Evolutionary conservation across 1,140 invertebrate species (phyloP).

Genomic region (Scaptomyza pallida): DNA sequence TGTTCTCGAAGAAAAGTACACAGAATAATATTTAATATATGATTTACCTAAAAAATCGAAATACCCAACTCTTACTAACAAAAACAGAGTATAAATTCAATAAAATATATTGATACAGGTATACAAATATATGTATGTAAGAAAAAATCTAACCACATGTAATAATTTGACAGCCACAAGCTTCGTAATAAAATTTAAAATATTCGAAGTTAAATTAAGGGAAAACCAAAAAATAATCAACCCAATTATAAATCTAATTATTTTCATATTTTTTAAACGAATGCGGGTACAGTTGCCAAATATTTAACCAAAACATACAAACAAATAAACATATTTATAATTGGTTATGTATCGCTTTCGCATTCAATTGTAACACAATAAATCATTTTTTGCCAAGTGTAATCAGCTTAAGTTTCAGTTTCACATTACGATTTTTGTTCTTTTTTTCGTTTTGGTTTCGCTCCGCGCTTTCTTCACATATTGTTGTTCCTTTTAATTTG

Average conservation of each 20-base stretch:
- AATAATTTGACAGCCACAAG: background rate
- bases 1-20: no score
- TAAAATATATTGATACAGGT: no score
- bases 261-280: background rate
- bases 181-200: background rate
- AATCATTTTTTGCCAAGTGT: background rate
- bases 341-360: constrained; percentile 6
- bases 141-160: no score
- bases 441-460: no score
- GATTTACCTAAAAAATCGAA: no score
- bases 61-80: no score
- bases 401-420: constrained; percentile 12
- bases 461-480: background rate
- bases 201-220: background rate
- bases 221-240: background rate
- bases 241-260: background rate
- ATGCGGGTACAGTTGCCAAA: background rate
- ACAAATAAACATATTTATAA: constrained; percentile 3
- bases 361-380: constrained; percentile 4
- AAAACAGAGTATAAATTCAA: no score
- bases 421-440: background rate
- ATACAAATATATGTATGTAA: no score
- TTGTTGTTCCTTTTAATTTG: background rate
- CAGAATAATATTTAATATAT: no score
- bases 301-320: background rate